Conservation (phyloP, 2,797 vertebrate genomes). For the Coendou prehensilis region DNA sequence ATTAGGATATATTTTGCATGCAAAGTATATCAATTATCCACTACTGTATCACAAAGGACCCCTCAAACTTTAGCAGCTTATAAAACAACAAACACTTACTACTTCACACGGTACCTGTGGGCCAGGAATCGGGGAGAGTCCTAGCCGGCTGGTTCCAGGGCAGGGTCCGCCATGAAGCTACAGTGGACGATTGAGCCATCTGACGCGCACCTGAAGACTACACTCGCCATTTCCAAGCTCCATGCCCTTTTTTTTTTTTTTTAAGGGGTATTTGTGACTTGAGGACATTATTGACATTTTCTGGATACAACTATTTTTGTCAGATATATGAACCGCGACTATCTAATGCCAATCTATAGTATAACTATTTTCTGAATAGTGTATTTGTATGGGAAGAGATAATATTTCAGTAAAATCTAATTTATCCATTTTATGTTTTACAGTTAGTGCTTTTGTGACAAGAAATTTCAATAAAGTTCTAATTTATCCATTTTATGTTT, state of each 20-base stretch:
- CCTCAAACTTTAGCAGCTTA: neutral
- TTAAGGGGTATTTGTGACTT: neutral
- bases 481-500: conserved; percentile 45
- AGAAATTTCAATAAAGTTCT: conserved; percentile 35
- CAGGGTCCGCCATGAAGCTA: neutral
- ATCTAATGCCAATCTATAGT: neutral
- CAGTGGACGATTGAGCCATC: neutral
- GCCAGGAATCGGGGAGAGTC: neutral
- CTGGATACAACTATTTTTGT: conserved; percentile 25
- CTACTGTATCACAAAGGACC: neutral
- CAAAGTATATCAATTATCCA: neutral
- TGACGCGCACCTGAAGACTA: neutral
- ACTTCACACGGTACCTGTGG: neutral
- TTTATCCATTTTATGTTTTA: conserved; percentile 44
- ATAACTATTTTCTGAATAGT: neutral
- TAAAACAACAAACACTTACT: neutral
- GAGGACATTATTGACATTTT: neutral
- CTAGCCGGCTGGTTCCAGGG: neutral
- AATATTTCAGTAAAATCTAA: conserved; percentile 37
- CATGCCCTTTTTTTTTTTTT: neutral
- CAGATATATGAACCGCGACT: neutral
- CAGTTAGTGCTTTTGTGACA: neutral
- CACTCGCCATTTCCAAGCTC: neutral
- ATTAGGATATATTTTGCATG: conserved; percentile 40
- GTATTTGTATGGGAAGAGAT: neutral